A percentile compares a stretch with the other conserved stretches of the same genome.
phyloP scores from a whole-genome alignment of 2,113 vertebrate species.

The Apaloderma vittatum region DNA sequence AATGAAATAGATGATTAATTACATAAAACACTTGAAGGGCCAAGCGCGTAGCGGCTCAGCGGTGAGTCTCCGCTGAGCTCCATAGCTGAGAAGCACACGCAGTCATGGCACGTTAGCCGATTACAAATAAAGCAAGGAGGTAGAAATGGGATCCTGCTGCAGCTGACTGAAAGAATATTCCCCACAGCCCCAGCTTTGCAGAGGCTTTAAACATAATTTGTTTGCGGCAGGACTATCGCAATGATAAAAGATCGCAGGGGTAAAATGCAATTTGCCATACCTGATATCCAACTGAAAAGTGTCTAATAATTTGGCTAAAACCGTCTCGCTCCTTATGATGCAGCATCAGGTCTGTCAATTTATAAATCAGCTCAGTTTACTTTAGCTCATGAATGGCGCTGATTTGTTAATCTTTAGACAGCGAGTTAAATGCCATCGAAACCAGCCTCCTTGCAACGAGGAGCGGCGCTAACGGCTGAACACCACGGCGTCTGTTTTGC shows the following conservation, averaged over 20 bases:
- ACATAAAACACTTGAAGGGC: neutral
- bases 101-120: neutral
- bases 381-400: conserved; percentile 18
- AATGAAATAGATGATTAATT: neutral
- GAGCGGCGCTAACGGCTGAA: neutral
- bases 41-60: neutral
- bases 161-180: neutral
- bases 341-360: conserved; percentile 26
- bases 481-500: neutral
- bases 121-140: conserved; percentile 16
- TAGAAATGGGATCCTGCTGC: conserved; percentile 15
- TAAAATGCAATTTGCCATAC: neutral
- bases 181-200: neutral
- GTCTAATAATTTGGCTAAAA: conserved; percentile 29
- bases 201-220: neutral
- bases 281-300: neutral
- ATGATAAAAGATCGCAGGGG: neutral
- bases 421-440: conserved; percentile 31
- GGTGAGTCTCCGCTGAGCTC: neutral
- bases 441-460: neutral
- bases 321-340: neutral
- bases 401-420: conserved; percentile 45
- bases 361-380: conserved; percentile 49
- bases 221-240: neutral
- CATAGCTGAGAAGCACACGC: neutral